phyloP scores from a whole-genome alignment of 1,140 invertebrate species.

The Leguminivora glycinivorella region DNA sequence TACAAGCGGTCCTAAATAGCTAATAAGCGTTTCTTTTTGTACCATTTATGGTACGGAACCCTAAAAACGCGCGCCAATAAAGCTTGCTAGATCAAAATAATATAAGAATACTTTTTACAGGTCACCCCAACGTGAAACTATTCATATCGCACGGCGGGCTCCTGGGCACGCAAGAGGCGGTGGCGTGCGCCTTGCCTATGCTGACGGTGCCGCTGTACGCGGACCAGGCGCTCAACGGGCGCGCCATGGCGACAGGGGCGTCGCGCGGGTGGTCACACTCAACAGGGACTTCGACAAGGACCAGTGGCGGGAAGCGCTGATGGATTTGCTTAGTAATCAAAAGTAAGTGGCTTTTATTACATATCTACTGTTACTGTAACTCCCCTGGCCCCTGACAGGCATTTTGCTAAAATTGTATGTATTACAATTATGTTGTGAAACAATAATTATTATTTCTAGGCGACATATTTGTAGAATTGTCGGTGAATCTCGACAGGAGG shows the following conservation, averaged over 20 bases:
- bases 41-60: too few relatives aligned
- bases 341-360: slow-evolving; percentile 47
- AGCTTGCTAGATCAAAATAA: too few relatives aligned
- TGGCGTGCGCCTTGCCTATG: slow-evolving; percentile 77
- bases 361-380: too few relatives aligned
- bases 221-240: slow-evolving; percentile 80
- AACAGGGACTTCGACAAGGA: slow-evolving; percentile 53
- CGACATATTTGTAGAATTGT: too few relatives aligned
- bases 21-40: too few relatives aligned
- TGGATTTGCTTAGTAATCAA: slow-evolving; percentile 66
- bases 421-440: too few relatives aligned
- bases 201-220: slow-evolving; percentile 81
- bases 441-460: too few relatives aligned
- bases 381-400: too few relatives aligned
- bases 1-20: too few relatives aligned
- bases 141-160: slow-evolving; percentile 83
- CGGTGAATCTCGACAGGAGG: too few relatives aligned
- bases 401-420: too few relatives aligned
- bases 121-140: slow-evolving; percentile 76
- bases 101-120: slow-evolving; percentile 40
- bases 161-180: slow-evolving; percentile 80
- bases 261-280: slow-evolving; percentile 59
- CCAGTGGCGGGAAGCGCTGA: slow-evolving; percentile 56
- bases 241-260: slow-evolving; percentile 68
- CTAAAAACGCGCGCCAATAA: too few relatives aligned